These are phyloP conservation scores for Alloplasta piceator DNA, from an alignment of 2,888 invertebrate genomes.

Conservation along the genomic window DNA sequence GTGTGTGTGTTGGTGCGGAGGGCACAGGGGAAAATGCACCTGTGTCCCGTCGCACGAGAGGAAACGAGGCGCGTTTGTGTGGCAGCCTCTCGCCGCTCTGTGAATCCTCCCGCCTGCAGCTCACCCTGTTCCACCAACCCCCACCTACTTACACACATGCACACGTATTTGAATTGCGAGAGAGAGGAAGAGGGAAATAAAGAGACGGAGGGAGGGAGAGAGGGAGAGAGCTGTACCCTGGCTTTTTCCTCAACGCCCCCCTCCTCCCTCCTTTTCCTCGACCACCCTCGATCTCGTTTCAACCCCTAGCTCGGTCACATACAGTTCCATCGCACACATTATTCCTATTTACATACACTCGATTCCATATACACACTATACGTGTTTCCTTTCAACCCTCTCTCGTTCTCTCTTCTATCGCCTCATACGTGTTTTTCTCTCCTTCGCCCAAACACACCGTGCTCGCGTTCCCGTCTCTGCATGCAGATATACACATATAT, in stretches of 20 bases:
- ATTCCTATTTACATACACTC: constrained; percentile 61
- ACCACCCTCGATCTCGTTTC: constrained; percentile 13
- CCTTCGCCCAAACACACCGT: constrained; percentile 26
- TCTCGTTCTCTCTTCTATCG: constrained; percentile 5
- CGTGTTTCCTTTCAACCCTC: constrained; percentile 37
- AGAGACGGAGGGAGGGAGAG: constrained; percentile 40
- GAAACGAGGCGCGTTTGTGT: constrained; percentile 38
- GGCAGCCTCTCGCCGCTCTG: constrained; percentile 33
- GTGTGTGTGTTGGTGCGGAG: constrained; percentile 17
- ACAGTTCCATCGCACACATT: constrained; percentile 62
- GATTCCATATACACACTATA: constrained; percentile 29
- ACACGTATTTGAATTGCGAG: constrained; percentile 45
- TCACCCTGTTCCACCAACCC: constrained; percentile 32
- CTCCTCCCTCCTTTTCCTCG: too few species aligned
- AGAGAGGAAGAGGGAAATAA: constrained; percentile 20
- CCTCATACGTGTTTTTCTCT: not conserved
- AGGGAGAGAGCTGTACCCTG: constrained; percentile 35
- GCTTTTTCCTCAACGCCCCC: constrained; percentile 13
- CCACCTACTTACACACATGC: constrained; percentile 24
- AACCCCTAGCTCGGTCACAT: constrained; percentile 39
- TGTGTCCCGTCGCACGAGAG: constrained; percentile 66
- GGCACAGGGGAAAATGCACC: constrained; percentile 65
- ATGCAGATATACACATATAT: constrained; percentile 37
- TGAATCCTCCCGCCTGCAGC: constrained; percentile 50
- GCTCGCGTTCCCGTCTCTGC: constrained; percentile 61